phyloP scores from a whole-genome alignment of 2,888 invertebrate genomes.

The Lamproptera curius region DNA sequence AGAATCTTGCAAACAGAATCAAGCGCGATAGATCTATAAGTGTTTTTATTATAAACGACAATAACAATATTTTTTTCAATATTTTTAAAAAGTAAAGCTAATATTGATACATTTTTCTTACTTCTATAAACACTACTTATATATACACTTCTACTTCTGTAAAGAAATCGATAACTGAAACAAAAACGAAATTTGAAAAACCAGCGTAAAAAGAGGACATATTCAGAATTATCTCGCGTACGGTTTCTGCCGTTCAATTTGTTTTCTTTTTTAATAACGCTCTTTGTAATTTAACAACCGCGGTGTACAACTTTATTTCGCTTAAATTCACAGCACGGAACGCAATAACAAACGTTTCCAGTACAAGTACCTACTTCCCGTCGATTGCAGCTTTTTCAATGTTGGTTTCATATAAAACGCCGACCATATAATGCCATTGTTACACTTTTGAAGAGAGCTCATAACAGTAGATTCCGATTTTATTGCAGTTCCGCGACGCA shows the following conservation, averaged over 20 bases:
- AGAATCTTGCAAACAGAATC: no score
- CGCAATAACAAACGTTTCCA: conserved; percentile 19
- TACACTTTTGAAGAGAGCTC: conserved; percentile 56
- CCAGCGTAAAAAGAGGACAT: no score
- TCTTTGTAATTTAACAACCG: conserved; percentile 4
- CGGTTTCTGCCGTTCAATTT: neutral
- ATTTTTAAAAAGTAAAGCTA: no score
- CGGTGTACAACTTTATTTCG: conserved; percentile 12
- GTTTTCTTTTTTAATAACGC: conserved; percentile 1
- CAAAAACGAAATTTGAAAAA: no score
- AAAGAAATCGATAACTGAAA: no score
- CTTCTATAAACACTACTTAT: no score
- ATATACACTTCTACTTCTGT: no score
- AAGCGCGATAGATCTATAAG: no score
- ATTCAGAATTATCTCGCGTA: no score
- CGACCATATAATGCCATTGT: conserved; percentile 57
- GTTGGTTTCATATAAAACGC: conserved; percentile 42
- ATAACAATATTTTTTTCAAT: no score
- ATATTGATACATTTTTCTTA: no score
- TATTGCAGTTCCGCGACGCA: conserved; percentile 60
- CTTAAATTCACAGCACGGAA: conserved; percentile 13
- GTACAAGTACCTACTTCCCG: conserved; percentile 22
- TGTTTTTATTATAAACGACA: no score
- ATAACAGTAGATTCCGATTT: conserved; percentile 70
- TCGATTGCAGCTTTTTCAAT: conserved; percentile 31